Conservation (phyloP, 64 coral and sea anemone genomes). For the Dendronephthya gigantea region DNA sequence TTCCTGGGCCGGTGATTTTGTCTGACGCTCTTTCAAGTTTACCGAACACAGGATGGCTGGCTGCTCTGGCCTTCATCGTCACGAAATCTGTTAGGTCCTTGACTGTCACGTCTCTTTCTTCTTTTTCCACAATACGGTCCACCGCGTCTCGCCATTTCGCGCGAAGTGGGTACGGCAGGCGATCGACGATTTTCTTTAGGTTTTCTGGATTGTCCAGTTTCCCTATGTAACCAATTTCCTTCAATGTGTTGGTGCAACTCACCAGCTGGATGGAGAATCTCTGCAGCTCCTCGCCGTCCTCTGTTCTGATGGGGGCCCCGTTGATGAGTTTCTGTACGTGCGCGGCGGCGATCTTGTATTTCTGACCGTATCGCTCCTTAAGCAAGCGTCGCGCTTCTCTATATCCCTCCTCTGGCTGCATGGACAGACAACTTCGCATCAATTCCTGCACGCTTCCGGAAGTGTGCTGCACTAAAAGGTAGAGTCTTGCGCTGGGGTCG, state of each 20-base stretch:
- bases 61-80: neutral
- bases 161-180: too few species aligned
- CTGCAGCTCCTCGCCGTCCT: neutral
- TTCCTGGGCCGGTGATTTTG: neutral
- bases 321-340: neutral
- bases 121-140: too few species aligned
- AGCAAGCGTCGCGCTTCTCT: neutral
- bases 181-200: too few species aligned
- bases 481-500: neutral
- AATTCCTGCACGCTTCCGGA: slow-evolving; percentile 18
- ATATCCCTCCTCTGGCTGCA: too few species aligned
- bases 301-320: neutral
- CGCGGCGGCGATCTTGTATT: neutral
- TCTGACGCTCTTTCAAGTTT: neutral
- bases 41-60: neutral
- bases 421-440: neutral
- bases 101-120: too few species aligned
- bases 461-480: slow-evolving; percentile 21
- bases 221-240: slow-evolving; percentile 2
- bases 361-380: neutral
- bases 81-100: too few species aligned
- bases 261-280: neutral
- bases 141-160: too few species aligned
- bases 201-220: slow-evolving; percentile 14
- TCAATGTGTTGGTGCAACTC: neutral